phyloP scores from a whole-genome alignment of 2,113 vertebrate genomes.

The Sus scrofa region T2T-Sscrofa CM000814.6:116514001-116514500 shows the following conservation, averaged over 20 bases:
- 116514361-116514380: not conserved
- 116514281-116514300: constrained; percentile 20
- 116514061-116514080: not conserved
- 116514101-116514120: not conserved
- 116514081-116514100: not conserved
- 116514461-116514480: constrained; percentile 34
- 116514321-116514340: constrained; percentile 10
- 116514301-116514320: constrained; percentile 28
- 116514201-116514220: not conserved
- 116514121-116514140: constrained; percentile 28
- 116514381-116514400: constrained; percentile 1
- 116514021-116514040: constrained; percentile 30
- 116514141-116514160: not conserved
- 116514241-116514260: not conserved
- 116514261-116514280: not conserved
- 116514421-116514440: constrained; percentile 57
- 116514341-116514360: constrained; percentile 11
- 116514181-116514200: not conserved
- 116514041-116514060: constrained; percentile 17
- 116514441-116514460: constrained; percentile 6
- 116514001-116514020: constrained; percentile 14
- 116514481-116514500: constrained; percentile 18
- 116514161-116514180: not conserved
- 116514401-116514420: constrained; percentile 12
- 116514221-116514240: not conserved